Percentiles rank a stretch among this genome's conserved stretches.
Conservation (phyloP, 2,797 vertebrate species). For the Cuniculus paca region DNA sequence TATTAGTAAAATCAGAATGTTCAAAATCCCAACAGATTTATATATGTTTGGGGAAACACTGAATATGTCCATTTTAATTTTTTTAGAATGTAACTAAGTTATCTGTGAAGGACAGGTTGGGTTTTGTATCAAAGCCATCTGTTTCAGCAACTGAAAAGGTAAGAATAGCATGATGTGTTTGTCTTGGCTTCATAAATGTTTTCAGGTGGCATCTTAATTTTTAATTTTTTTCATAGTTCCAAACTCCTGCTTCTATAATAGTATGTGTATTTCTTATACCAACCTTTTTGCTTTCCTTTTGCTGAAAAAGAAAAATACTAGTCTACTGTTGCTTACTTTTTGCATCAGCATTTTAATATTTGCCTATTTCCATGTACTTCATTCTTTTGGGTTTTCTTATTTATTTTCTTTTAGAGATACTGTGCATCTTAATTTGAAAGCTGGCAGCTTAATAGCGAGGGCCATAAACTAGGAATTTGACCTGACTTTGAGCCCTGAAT, state of each 20-base stretch:
- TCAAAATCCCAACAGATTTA: conserved; percentile 77
- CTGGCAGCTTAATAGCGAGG: conserved; percentile 58
- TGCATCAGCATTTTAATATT: conserved; percentile 79
- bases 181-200: conserved; percentile 85
- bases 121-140: conserved; percentile 93
- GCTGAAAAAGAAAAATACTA: conserved; percentile 76
- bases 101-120: conserved; percentile 96
- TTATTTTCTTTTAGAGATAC: conserved; percentile 61
- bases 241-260: conserved; percentile 81
- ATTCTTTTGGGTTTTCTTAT: conserved; percentile 61
- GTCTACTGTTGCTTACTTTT: conserved; percentile 61
- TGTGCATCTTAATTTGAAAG: conserved; percentile 65
- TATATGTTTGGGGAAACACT: conserved; percentile 80
- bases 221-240: conserved; percentile 77
- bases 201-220: conserved; percentile 84
- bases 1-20: conserved; percentile 78
- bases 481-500: conserved; percentile 40
- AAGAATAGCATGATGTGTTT: conserved; percentile 85
- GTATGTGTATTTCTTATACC: conserved; percentile 67
- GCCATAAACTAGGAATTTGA: conserved; percentile 61
- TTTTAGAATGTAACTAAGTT: conserved; percentile 93
- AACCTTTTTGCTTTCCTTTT: conserved; percentile 74
- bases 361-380: conserved; percentile 69
- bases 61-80: conserved; percentile 85
- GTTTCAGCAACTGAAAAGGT: conserved; percentile 94